A percentile compares a stretch with the other conserved stretches of the same genome.
Conservation (phyloP, 1,140 invertebrate species). For the Nomia melanderi region DNA sequence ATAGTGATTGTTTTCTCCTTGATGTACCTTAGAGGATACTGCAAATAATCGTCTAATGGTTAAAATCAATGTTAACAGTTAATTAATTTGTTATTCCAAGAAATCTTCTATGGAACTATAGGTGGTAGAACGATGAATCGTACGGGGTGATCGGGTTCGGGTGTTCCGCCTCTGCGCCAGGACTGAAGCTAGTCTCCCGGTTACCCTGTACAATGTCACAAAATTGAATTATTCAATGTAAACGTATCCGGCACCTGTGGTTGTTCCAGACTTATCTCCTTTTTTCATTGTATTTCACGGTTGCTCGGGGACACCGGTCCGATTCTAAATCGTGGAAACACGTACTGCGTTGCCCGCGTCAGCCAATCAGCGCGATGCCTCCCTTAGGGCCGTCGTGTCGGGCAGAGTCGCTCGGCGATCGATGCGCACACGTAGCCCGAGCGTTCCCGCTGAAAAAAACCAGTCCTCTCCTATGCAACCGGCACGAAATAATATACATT, state of each 20-base stretch:
- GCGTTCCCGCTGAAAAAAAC: background rate
- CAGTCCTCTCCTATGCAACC: background rate
- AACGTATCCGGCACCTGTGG: background rate
- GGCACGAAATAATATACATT: background rate
- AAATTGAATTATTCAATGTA: background rate
- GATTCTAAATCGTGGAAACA: background rate
- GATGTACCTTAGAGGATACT: no score
- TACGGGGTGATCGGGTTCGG: background rate
- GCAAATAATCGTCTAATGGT: no score
- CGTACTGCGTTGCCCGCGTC: no score
- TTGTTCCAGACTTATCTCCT: background rate
- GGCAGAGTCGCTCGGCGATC: slow-evolving; percentile 14
- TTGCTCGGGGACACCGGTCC: background rate
- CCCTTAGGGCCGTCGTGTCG: background rate
- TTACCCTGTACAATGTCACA: background rate
- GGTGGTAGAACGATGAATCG: background rate
- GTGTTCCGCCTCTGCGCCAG: background rate
- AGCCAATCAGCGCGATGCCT: background rate
- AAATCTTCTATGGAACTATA: no score
- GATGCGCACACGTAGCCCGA: slow-evolving; percentile 3
- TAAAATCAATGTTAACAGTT: no score
- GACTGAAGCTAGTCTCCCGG: background rate
- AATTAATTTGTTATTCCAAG: no score
- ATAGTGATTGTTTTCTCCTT: no score
- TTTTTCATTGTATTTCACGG: background rate